Evolutionary conservation across 2,888 invertebrate species (phyloP).

Genomic region (Chrysolina americana): DNA sequence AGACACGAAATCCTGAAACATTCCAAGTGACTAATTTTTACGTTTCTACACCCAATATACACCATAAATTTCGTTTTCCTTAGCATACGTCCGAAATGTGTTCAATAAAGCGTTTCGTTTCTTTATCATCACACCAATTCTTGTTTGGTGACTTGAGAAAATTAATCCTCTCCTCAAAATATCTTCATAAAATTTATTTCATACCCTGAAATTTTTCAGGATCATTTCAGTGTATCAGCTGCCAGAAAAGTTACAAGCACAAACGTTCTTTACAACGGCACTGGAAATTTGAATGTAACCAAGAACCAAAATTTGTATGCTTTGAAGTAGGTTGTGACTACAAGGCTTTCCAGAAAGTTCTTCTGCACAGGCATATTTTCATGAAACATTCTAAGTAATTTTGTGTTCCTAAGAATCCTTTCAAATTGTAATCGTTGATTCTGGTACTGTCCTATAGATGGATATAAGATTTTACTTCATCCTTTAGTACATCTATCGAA

Average conservation of each 20-base stretch:
- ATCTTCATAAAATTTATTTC: background rate
- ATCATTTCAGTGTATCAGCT: conserved; percentile 40
- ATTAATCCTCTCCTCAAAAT: background rate
- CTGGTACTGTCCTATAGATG: too few relatives aligned
- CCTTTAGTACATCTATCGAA: too few relatives aligned
- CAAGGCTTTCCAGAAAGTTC: conserved; percentile 43
- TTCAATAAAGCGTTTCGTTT: too few relatives aligned
- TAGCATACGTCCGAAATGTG: too few relatives aligned
- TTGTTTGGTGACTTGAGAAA: background rate
- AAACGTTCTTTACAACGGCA: conserved; percentile 51
- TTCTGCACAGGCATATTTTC: conserved; percentile 38
- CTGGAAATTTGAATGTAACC: conserved; percentile 62
- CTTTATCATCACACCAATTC: too few relatives aligned
- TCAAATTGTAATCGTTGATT: too few relatives aligned
- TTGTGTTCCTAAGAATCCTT: background rate
- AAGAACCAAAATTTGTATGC: conserved; percentile 83
- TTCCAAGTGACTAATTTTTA: background rate
- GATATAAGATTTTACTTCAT: too few relatives aligned
- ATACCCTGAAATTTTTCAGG: conserved; percentile 23
- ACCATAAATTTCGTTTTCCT: too few relatives aligned
- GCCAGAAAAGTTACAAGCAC: conserved; percentile 47
- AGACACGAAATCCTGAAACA: conserved; percentile 35
- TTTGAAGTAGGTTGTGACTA: conserved; percentile 35
- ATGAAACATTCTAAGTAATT: conserved; percentile 24
- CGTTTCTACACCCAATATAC: too few relatives aligned